Evolutionary conservation across 2,888 invertebrate species (phyloP).

Genomic region (Oxyteleia sp.): DNA sequence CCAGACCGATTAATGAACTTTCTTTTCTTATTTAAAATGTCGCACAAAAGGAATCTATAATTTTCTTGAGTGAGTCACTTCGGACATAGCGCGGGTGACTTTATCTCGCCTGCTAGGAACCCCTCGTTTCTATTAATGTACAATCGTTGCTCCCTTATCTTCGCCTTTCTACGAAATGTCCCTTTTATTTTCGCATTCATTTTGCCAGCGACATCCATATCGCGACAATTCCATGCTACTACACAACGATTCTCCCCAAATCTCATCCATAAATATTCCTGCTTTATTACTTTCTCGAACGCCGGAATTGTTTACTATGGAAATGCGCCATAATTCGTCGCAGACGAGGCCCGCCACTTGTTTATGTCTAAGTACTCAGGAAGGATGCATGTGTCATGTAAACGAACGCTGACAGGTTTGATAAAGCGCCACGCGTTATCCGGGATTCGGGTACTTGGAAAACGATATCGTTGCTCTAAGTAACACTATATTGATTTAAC

Average conservation of each 20-base stretch:
- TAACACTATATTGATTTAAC: conserved; percentile 63
- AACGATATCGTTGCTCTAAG: conserved; percentile 66
- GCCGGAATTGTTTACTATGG: conserved; percentile 67
- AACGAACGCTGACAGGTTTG: conserved; percentile 65
- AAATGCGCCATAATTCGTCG: conserved; percentile 68
- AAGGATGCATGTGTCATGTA: conserved; percentile 67
- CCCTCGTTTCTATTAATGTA: conserved; percentile 70
- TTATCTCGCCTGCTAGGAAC: conserved; percentile 50
- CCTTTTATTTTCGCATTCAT: conserved; percentile 68
- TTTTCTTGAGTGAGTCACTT: conserved; percentile 57
- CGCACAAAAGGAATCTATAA: conserved; percentile 60
- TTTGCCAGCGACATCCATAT: conserved; percentile 64
- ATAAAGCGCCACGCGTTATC: conserved; percentile 57
- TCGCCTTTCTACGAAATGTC: conserved; percentile 58
- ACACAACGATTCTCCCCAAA: conserved; percentile 59
- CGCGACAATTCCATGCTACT: conserved; percentile 69
- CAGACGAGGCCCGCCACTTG: conserved; percentile 67
- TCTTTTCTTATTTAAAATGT: conserved; percentile 19
- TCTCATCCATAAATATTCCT: conserved; percentile 69
- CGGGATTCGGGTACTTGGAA: conserved; percentile 50
- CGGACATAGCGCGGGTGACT: conserved; percentile 46
- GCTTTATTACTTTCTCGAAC: conserved; percentile 68
- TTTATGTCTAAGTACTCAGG: conserved; percentile 65
- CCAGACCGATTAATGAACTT: conserved; percentile 44
- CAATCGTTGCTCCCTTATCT: conserved; percentile 69